Percentiles rank a stretch among this genome's conserved stretches.
These are phyloP conservation scores for Heliothis virescens DNA, from an alignment of 1,140 invertebrate genomes.

Conservation along the genomic window DNA sequence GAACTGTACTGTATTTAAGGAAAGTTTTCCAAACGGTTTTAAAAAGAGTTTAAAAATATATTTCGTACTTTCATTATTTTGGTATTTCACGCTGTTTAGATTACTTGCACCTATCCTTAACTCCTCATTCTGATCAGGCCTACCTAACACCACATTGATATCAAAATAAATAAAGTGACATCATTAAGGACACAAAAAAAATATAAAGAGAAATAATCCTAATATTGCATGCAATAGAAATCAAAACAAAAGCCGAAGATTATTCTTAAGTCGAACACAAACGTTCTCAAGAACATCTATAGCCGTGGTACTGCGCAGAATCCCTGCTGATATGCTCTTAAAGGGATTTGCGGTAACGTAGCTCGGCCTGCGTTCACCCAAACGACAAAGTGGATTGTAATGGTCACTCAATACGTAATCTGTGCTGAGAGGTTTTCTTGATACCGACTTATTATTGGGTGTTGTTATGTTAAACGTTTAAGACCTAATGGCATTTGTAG, in stretches of 20 bases:
- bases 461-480: neutral
- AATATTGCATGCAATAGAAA: too few relatives aligned
- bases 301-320: neutral
- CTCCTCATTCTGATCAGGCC: too few relatives aligned
- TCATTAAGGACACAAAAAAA: neutral
- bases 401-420: constrained; percentile 39
- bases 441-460: constrained; percentile 14
- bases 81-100: too few relatives aligned
- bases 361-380: constrained; percentile 1
- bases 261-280: neutral
- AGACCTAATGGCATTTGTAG: neutral
- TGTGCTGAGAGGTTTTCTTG: constrained; percentile 39
- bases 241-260: neutral
- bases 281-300: neutral
- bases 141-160: too few relatives aligned
- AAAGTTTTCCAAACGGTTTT: too few relatives aligned
- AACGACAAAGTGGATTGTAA: constrained; percentile 47
- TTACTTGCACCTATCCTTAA: too few relatives aligned
- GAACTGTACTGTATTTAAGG: too few relatives aligned
- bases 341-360: constrained; percentile 62
- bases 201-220: too few relatives aligned
- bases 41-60: too few relatives aligned
- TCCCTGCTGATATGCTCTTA: constrained; percentile 61
- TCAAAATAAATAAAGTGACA: too few relatives aligned
- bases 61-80: too few relatives aligned